A percentile compares a stretch with the other conserved stretches of the same genome.
Conservation (phyloP, 64 coral and sea anemone genomes). For the Montipora cactus region DNA sequence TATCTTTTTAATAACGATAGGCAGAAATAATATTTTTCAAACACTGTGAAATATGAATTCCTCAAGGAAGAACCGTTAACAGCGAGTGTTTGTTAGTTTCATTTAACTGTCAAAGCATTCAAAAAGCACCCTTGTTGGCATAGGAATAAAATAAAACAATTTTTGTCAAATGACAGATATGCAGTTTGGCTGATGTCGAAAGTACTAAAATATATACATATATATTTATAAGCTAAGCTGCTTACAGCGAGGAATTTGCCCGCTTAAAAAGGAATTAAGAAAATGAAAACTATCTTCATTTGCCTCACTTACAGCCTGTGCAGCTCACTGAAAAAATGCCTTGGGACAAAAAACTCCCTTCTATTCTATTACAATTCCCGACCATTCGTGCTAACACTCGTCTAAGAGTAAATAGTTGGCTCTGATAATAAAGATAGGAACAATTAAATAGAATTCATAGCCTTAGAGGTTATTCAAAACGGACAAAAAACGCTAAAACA, state of each 20-base stretch:
- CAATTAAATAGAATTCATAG: background rate
- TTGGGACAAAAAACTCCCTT: background rate
- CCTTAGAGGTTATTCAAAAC: background rate
- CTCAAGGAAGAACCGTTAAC: background rate
- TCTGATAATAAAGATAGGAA: background rate
- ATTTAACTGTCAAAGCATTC: background rate
- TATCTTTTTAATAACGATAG: background rate
- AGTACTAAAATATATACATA: background rate
- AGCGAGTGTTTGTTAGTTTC: background rate
- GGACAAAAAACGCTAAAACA: background rate
- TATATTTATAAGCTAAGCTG: background rate
- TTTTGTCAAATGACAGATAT: background rate
- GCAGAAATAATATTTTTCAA: background rate
- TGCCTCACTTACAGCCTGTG: background rate
- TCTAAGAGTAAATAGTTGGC: background rate
- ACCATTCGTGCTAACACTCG: background rate
- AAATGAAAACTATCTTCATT: background rate
- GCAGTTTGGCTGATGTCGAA: background rate
- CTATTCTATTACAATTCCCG: too few relatives aligned
- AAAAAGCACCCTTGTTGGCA: background rate
- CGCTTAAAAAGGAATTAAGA: background rate
- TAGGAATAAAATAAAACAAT: background rate
- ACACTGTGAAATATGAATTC: background rate
- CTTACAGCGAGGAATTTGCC: background rate
- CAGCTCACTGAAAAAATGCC: background rate